Evolutionary conservation across 2,113 vertebrate genomes (phyloP).

Genomic region (Crotalus horridus): DNA sequence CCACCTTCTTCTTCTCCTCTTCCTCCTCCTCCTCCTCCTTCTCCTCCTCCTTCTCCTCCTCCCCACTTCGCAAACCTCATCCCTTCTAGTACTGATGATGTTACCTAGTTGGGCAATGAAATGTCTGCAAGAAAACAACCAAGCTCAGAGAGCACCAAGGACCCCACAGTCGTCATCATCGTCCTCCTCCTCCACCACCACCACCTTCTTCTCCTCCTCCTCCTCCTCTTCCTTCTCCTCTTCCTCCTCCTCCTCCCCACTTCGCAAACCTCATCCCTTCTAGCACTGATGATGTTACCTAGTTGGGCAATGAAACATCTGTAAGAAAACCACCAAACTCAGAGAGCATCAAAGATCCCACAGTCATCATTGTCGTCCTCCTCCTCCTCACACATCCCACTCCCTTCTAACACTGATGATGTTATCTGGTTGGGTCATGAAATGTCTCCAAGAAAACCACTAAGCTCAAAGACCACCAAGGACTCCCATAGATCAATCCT

Average conservation of each 20-base stretch:
- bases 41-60: neutral
- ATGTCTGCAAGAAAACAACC: neutral
- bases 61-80: neutral
- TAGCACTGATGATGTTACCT: neutral
- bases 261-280: neutral
- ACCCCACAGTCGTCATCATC: rapidly evolving
- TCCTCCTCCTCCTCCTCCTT: no score
- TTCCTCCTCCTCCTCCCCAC: no score
- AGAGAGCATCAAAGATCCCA: neutral
- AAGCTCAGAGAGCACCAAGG: neutral
- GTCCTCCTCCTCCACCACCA: no score
- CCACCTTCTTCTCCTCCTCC: no score
- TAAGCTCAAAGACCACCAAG: neutral
- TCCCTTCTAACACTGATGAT: neutral
- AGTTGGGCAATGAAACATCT: neutral
- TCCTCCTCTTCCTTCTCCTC: rapidly evolving
- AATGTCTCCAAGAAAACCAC: neutral
- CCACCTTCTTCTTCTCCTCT: no score
- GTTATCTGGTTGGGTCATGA: neutral
- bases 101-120: neutral
- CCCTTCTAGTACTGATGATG: neutral
- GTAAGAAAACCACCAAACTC: neutral
- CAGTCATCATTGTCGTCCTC: neutral
- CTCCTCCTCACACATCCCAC: neutral
- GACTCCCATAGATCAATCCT: neutral